These are phyloP conservation scores for Etheostoma cragini DNA, from an alignment of 2,113 vertebrate genomes.

Conservation along the genomic window DNA sequence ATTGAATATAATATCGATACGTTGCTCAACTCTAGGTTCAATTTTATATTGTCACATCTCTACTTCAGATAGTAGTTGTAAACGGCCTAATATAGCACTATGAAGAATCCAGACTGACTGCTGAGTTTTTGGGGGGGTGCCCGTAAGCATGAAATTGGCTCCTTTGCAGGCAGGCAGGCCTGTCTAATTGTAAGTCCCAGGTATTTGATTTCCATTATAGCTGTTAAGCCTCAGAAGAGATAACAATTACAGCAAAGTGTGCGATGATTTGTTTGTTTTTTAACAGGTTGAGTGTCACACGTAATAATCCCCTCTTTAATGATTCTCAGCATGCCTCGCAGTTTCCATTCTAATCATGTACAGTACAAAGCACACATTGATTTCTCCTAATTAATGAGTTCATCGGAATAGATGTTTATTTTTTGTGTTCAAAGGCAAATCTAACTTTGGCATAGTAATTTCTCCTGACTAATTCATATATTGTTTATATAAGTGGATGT, in stretches of 20 bases:
- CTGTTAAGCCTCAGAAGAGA: constrained; percentile 20
- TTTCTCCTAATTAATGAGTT: neutral
- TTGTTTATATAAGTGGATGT: neutral
- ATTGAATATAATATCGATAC: no score
- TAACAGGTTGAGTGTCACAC: neutral
- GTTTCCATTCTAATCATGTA: constrained; percentile 1
- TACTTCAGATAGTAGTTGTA: neutral
- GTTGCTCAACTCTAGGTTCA: no score
- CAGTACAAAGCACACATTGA: neutral
- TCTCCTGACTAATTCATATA: neutral
- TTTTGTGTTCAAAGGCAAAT: neutral
- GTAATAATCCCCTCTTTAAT: neutral
- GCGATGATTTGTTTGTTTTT: neutral
- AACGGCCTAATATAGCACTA: neutral
- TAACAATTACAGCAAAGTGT: neutral
- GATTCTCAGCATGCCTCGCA: neutral
- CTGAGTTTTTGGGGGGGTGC: neutral
- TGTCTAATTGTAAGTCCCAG: constrained; percentile 34
- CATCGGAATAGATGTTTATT: neutral
- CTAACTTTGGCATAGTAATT: neutral
- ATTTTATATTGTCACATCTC: no score
- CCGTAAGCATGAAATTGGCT: constrained; percentile 29
- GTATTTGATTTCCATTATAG: constrained; percentile 30
- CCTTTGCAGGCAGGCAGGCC: neutral
- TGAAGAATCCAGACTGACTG: neutral